A percentile compares a stretch with the other conserved stretches of the same genome.
phyloP scores from a whole-genome alignment of 92 coral and sea anemone genomes.

The Epizoanthus stellaris region DNA sequence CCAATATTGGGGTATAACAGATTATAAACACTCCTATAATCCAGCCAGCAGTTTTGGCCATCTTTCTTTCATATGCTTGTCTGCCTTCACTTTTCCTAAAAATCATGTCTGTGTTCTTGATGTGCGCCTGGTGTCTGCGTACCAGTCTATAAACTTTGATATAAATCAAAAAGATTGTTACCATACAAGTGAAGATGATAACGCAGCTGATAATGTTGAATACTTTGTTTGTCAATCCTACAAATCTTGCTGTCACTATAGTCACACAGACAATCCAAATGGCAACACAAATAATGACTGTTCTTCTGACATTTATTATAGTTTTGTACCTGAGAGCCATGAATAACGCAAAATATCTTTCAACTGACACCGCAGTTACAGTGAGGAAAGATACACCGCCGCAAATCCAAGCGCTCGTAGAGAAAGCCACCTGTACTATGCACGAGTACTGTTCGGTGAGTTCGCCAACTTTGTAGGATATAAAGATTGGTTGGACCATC shows the following conservation, averaged over 20 bases:
- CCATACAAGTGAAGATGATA: slow-evolving; percentile 44
- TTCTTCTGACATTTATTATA: slow-evolving; percentile 44
- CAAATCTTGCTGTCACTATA: slow-evolving; percentile 58
- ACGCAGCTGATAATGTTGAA: slow-evolving; percentile 48
- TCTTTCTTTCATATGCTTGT: slow-evolving; percentile 34
- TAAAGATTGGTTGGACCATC: slow-evolving; percentile 61
- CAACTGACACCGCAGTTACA: slow-evolving; percentile 64
- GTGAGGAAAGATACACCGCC: slow-evolving; percentile 66
- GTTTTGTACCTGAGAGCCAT: slow-evolving; percentile 55
- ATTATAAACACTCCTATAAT: slow-evolving; percentile 48
- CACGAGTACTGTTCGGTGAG: slow-evolving; percentile 58
- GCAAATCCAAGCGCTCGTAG: slow-evolving; percentile 68
- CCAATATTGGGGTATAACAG: slow-evolving; percentile 58
- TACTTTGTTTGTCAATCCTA: slow-evolving; percentile 42
- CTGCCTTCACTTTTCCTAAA: slow-evolving; percentile 21
- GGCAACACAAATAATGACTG: slow-evolving; percentile 29
- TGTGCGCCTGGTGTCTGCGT: slow-evolving; percentile 58
- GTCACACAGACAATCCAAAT: slow-evolving; percentile 52
- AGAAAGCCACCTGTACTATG: slow-evolving; percentile 50
- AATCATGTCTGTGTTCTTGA: slow-evolving; percentile 19
- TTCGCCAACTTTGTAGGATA: slow-evolving; percentile 66
- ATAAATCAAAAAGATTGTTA: slow-evolving; percentile 50
- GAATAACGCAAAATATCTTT: slow-evolving; percentile 65
- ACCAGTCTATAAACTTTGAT: slow-evolving; percentile 60
- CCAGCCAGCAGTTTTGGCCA: slow-evolving; percentile 59